Evolutionary conservation across 2,888 invertebrate genomes (phyloP), one percentile per base, ranked within the genome.

Genomic region (Isoperla grammatica): DNA sequence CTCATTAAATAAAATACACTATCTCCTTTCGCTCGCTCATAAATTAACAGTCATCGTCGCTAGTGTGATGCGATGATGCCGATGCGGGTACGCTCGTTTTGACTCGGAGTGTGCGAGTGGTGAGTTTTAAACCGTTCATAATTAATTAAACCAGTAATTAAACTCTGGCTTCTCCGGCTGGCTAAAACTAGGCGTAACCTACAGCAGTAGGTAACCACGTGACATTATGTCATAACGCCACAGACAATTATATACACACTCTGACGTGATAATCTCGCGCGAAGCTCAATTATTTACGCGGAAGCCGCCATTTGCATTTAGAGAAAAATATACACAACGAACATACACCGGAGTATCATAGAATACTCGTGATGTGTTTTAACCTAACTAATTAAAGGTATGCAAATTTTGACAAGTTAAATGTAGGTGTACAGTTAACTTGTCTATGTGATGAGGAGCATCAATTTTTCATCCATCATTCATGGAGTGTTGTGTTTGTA

Each of bases 71-170:
- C n/a, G n/a, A n/a, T n/a, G n/a, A n/a, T n/a, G n/a, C n/a, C n/a
- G n/a, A n/a, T n/a, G n/a, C n/a, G n/a, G n/a, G n/a, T n/a, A n/a
- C n/a, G n/a, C n/a, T n/a, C n/a, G n/a, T n/a, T n/a, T n/a, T n/a
- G n/a, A n/a, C n/a, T n/a, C n/a, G n/a, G 37, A 48, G 23, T 45
- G 48, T 60, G 39, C 58, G 39, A 39, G 53, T 39, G 58, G 46
- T 48, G 60, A 54, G 56, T 59, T 56, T 42, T 59, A 59, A 61
- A 63, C 72, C 72, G 71, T 74, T 73, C 73, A 74, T 75, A 72
- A 74, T 74, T 74, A 74, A 74, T 75, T 74, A 73, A 71, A 68
- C 69, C 71, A 64, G 69, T 74, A 75, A 75, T 74, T 74, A 75
- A 75, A 73, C 73, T 73, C 73, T 69, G 71, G 53, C 53, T 53